Evolutionary conservation across 2,113 vertebrate species (phyloP).

Genomic region (Trinectes maculatus): DNA sequence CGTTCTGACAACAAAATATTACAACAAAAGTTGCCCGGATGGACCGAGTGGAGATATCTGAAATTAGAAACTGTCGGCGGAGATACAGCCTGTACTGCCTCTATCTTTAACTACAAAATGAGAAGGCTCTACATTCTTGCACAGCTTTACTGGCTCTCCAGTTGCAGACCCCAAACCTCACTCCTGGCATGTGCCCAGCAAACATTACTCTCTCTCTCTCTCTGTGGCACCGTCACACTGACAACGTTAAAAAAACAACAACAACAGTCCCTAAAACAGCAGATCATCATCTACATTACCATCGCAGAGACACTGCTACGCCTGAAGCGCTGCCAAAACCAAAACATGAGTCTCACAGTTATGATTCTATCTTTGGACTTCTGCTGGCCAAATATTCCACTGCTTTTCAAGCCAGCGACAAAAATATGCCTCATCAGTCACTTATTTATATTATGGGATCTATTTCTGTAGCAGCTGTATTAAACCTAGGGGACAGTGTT

Average conservation of each 20-base stretch:
- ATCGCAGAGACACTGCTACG: conserved; percentile 7
- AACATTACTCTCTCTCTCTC: conserved; percentile 70
- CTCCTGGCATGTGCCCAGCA: conserved; percentile 65
- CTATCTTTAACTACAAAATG: conserved; percentile 99
- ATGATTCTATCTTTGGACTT: conserved; percentile 29
- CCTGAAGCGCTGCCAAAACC: conserved; percentile 34
- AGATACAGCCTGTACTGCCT: conserved; percentile 82
- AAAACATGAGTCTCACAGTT: conserved; percentile 31
- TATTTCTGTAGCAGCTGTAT: conserved; percentile 38
- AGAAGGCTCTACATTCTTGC: conserved; percentile 94
- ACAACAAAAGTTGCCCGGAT: conserved; percentile 70
- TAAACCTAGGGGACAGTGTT: conserved; percentile 4
- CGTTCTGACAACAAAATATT: conserved; percentile 43
- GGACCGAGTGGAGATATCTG: conserved; percentile 60
- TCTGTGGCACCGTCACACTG: conserved; percentile 62
- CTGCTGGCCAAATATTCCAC: conserved; percentile 12
- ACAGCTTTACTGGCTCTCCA: conserved; percentile 87
- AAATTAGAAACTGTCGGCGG: conserved; percentile 84
- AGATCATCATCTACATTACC: conserved; percentile 46
- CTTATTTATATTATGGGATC: conserved; percentile 45
- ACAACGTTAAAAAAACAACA: conserved; percentile 44
- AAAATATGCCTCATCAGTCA: conserved; percentile 40
- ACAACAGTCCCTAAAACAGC: conserved; percentile 73
- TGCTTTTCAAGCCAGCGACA: conserved; percentile 21
- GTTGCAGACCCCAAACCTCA: conserved; percentile 81